phyloP scores from a whole-genome alignment of 2,113 vertebrate genomes.

The Peromyscus polionotus region DNA sequence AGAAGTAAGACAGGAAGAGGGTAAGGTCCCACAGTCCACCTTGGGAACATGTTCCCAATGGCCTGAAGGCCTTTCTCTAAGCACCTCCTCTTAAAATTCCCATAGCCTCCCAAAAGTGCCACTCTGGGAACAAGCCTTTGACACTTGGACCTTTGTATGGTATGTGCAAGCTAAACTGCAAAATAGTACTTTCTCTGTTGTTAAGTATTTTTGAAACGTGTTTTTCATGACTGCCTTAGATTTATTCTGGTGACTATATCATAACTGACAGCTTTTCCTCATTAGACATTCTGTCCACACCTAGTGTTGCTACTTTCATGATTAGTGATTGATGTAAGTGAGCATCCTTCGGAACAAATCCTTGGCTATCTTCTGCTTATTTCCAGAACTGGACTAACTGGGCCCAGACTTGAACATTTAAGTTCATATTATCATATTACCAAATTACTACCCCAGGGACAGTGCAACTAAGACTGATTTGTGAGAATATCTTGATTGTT shows the following conservation, averaged over 20 bases:
- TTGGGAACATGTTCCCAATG: not conserved
- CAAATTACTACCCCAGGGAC: slow-evolving; percentile 9
- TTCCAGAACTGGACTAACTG: not conserved
- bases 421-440: slow-evolving; percentile 35
- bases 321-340: not conserved
- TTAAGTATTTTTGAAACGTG: slow-evolving; percentile 30
- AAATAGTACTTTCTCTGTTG: not conserved
- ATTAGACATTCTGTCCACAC: not conserved
- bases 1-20: not conserved
- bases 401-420: not conserved
- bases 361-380: not conserved
- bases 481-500: slow-evolving; percentile 27
- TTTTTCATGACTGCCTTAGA: not conserved
- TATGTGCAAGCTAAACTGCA: too few relatives aligned
- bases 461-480: slow-evolving; percentile 21
- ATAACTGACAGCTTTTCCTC: not conserved
- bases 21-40: not conserved
- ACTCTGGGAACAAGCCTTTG: not conserved
- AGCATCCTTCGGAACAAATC: not conserved
- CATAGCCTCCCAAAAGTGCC: not conserved
- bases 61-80: not conserved
- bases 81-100: not conserved
- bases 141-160: not conserved
- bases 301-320: not conserved
- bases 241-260: not conserved